Conservation (phyloP, 2,888 invertebrate genomes). For the Chrysolina americana region DNA sequence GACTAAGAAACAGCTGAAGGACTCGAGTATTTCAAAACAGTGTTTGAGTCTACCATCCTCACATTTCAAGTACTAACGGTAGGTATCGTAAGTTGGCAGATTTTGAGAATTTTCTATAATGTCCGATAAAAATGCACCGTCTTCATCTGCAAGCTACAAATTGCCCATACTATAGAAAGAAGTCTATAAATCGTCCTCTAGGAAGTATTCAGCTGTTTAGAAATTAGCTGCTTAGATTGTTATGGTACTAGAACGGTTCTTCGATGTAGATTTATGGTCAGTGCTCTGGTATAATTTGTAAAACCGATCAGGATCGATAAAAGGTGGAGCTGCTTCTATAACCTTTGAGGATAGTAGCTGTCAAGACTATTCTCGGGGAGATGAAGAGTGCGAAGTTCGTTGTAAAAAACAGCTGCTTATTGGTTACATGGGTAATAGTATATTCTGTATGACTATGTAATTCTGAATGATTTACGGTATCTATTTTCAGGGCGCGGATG, state of each 20-base stretch:
- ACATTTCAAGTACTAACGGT: too few relatives aligned
- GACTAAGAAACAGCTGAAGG: too few relatives aligned
- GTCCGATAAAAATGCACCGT: background rate
- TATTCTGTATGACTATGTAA: too few relatives aligned
- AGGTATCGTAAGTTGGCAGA: background rate
- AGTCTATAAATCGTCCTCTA: constrained; percentile 48
- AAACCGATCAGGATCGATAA: background rate
- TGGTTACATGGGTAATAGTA: too few relatives aligned
- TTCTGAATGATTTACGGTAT: too few relatives aligned
- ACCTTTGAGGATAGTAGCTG: background rate
- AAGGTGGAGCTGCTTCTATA: background rate
- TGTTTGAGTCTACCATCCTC: too few relatives aligned
- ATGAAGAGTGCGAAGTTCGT: too few relatives aligned
- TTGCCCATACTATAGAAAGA: constrained; percentile 20
- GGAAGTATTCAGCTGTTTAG: constrained; percentile 53
- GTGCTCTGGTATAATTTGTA: background rate
- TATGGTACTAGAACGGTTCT: constrained; percentile 49
- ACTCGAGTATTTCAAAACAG: too few relatives aligned
- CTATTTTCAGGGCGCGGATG: too few relatives aligned
- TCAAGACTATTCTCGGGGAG: too few relatives aligned
- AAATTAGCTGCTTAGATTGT: constrained; percentile 57
- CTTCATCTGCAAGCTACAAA: background rate
- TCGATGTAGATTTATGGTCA: constrained; percentile 46
- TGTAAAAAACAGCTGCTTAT: too few relatives aligned
- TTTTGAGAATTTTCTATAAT: background rate